Evolutionary conservation across 1,140 invertebrate species (phyloP).

Genomic region (Parapsyche elsis): DNA sequence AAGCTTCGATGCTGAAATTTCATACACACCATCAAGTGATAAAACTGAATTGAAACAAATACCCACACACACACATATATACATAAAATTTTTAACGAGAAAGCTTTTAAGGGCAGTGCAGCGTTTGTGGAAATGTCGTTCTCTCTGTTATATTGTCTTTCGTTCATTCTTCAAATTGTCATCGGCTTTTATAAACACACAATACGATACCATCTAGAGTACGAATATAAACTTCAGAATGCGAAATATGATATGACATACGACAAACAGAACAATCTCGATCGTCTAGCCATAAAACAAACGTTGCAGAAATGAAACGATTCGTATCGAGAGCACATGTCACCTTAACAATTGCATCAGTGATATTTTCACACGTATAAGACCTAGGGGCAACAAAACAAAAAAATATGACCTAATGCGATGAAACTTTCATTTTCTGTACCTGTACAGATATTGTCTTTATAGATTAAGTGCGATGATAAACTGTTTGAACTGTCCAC

Average conservation of each 20-base stretch:
- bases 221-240: background rate
- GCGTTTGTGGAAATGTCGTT: background rate
- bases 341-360: too few species aligned
- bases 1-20: too few species aligned
- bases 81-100: conserved; percentile 16
- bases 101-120: conserved; percentile 2
- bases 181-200: background rate
- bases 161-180: conserved; percentile 15
- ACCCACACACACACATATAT: background rate
- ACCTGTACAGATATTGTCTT: background rate
- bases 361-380: too few species aligned
- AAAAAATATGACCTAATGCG: background rate
- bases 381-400: background rate
- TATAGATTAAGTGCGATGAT: conserved; percentile 6
- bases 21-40: background rate
- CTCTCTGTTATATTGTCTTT: background rate
- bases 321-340: too few species aligned
- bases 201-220: too few species aligned
- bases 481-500: conserved; percentile 9
- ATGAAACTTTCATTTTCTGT: conserved; percentile 12
- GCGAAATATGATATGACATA: conserved; percentile 5
- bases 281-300: background rate
- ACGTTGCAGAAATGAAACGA: too few species aligned
- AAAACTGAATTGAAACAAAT: background rate
- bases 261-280: background rate